Percentiles rank a stretch among this genome's conserved stretches.
phyloP scores from a whole-genome alignment of 2,888 invertebrate genomes.

The Cabera pusaria region DNA sequence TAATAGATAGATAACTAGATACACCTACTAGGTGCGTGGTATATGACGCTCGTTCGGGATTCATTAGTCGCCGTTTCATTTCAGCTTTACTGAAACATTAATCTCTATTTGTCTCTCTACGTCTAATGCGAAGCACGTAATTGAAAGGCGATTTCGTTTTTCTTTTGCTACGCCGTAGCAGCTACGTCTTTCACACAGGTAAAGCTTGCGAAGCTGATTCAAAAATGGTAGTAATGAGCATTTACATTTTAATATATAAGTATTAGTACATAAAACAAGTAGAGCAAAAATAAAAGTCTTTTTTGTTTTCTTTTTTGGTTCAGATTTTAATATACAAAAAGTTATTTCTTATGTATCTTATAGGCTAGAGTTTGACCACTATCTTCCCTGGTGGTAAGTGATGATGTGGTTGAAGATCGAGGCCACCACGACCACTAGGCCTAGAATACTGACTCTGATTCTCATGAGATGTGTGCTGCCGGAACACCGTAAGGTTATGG shows the following conservation, averaged over 20 bases:
- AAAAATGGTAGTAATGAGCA: conserved; percentile 1
- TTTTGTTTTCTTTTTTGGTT: no score
- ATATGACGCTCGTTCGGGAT: conserved; percentile 41
- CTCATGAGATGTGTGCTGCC: no score
- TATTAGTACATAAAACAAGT: no score
- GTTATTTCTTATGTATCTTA: no score
- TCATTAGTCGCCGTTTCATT: conserved; percentile 53
- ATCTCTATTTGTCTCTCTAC: conserved; percentile 29
- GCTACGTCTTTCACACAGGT: conserved; percentile 1
- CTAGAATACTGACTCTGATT: no score
- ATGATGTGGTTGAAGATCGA: no score
- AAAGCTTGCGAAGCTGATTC: background rate
- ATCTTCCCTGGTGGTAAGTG: no score
- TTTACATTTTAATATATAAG: conserved; percentile 3
- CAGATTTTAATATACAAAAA: no score
- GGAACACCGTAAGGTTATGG: no score
- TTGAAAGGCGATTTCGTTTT: conserved; percentile 23
- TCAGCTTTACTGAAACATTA: conserved; percentile 36
- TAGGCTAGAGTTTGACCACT: no score
- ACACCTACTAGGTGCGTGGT: conserved; percentile 13
- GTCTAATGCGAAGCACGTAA: conserved; percentile 23
- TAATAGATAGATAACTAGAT: conserved; percentile 14
- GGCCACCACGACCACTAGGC: no score
- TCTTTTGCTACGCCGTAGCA: conserved; percentile 11
- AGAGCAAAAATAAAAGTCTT: no score